Conservation (phyloP, 1,140 invertebrate genomes). For the Aphidius gifuensis region DNA sequence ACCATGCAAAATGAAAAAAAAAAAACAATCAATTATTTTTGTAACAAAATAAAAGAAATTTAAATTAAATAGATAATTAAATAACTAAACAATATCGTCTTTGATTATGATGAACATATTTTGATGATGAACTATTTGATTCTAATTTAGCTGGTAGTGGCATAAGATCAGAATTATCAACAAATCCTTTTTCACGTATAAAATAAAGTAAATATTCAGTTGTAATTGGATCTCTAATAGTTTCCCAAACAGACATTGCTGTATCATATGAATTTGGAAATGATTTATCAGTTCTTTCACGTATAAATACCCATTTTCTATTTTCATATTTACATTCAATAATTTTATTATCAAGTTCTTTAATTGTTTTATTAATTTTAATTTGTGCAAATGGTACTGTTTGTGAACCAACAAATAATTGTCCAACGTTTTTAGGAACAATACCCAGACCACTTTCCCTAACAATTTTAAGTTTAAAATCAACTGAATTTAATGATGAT, state of each 20-base stretch:
- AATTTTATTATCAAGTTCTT: slow-evolving; percentile 87
- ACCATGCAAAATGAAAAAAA: too few relatives aligned
- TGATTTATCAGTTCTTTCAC: slow-evolving; percentile 95
- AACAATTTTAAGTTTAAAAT: slow-evolving; percentile 86
- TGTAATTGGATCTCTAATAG: slow-evolving; percentile 77
- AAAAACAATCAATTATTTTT: too few relatives aligned
- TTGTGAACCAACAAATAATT: slow-evolving; percentile 76
- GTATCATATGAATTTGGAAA: slow-evolving; percentile 88
- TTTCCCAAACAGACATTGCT: slow-evolving; percentile 67
- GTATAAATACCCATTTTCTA: slow-evolving; percentile 88
- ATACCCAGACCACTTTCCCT: slow-evolving; percentile 71
- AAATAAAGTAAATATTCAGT: slow-evolving; percentile 73
- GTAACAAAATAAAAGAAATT: too few relatives aligned
- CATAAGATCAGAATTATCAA: slow-evolving; percentile 63
- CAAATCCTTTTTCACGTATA: slow-evolving; percentile 65
- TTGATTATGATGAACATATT: too few relatives aligned
- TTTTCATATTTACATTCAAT: slow-evolving; percentile 88
- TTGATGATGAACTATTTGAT: too few relatives aligned
- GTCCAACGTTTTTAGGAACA: slow-evolving; percentile 69
- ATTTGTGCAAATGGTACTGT: slow-evolving; percentile 69
- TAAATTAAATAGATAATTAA: too few relatives aligned
- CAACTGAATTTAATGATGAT: slow-evolving; percentile 86
- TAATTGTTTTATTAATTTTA: slow-evolving; percentile 73
- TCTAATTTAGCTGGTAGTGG: slow-evolving; percentile 59
- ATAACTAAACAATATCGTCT: too few relatives aligned